A percentile compares a stretch with the other conserved stretches of the same genome.
Evolutionary conservation across 2,797 vertebrate genomes (phyloP).

Genomic region (Dicrostonyx torquatus): DNA sequence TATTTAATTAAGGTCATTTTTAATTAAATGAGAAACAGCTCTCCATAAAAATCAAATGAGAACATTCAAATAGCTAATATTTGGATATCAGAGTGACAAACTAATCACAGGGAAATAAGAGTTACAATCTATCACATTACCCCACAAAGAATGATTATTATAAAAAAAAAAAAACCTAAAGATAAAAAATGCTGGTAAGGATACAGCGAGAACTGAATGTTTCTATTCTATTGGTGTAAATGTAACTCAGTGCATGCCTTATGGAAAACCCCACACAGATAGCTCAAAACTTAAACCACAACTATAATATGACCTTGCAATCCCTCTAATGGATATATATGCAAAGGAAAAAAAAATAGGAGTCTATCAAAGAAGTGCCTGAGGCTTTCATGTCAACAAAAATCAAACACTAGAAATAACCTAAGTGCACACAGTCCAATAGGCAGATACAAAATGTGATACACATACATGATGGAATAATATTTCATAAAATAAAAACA

Average conservation of each 20-base stretch:
- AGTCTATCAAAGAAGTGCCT: not conserved
- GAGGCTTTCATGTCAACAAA: not conserved
- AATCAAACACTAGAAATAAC: not conserved
- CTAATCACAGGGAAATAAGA: not conserved
- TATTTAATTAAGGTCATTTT: not conserved
- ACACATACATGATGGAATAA: not conserved
- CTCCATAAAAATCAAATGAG: not conserved
- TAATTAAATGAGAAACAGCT: not conserved
- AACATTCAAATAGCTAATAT: not conserved
- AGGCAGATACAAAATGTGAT: not conserved
- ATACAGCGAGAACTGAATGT: not conserved
- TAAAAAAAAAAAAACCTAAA: not conserved
- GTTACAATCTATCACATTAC: not conserved
- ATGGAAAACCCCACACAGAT: not conserved
- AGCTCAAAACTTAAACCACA: not conserved
- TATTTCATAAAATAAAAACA: not conserved
- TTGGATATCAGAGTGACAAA: not conserved
- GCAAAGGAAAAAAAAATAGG: not conserved
- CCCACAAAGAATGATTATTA: not conserved
- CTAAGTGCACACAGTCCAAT: not conserved
- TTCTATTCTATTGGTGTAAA: not conserved
- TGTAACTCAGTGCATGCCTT: not conserved
- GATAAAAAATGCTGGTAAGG: not conserved
- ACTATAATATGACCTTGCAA: not conserved
- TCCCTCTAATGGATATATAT: not conserved